A percentile compares a stretch with the other conserved stretches of the same genome.
Conservation (phyloP, 2,888 invertebrate species). For the Lasioglossum figueresi region DNA sequence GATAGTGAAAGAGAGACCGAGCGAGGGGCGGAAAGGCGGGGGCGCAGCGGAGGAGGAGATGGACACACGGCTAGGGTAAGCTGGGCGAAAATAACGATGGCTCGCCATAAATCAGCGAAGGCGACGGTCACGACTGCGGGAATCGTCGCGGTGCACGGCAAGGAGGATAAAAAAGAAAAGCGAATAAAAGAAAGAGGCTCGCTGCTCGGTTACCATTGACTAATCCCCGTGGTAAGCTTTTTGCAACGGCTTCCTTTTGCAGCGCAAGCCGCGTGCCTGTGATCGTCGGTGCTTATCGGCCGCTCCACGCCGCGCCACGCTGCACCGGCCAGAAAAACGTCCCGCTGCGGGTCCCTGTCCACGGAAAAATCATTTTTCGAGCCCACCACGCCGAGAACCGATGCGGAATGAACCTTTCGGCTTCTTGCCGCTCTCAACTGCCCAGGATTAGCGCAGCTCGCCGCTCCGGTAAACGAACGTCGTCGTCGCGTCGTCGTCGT, state of each 20-base stretch:
- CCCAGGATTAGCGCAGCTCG: background rate
- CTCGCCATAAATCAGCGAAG: conserved; percentile 69
- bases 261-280: conserved; percentile 64
- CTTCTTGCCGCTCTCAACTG: conserved; percentile 20
- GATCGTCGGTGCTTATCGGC: conserved; percentile 63
- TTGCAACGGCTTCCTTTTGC: conserved; percentile 69
- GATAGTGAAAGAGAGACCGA: background rate
- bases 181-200: conserved; percentile 59
- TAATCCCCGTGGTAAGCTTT: conserved; percentile 71
- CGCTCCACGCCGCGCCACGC: conserved; percentile 19
- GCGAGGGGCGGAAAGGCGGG: background rate
- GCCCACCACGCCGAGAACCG: background rate
- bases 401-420: conserved; percentile 20
- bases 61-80: conserved; percentile 43
- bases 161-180: background rate
- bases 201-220: conserved; percentile 69
- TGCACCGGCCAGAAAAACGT: conserved; percentile 31
- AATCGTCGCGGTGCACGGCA: conserved; percentile 60
- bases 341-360: conserved; percentile 13
- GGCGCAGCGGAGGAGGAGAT: conserved; percentile 11
- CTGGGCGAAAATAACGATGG: conserved; percentile 73
- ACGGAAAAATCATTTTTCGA: conserved; percentile 48
- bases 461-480: background rate
- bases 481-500: background rate
- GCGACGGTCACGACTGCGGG: conserved; percentile 72